A percentile compares a stretch with the other conserved stretches of the same genome.
These are phyloP conservation scores for Apotomis betuletana DNA, from an alignment of 2,888 invertebrate species.

Conservation along the genomic window DNA sequence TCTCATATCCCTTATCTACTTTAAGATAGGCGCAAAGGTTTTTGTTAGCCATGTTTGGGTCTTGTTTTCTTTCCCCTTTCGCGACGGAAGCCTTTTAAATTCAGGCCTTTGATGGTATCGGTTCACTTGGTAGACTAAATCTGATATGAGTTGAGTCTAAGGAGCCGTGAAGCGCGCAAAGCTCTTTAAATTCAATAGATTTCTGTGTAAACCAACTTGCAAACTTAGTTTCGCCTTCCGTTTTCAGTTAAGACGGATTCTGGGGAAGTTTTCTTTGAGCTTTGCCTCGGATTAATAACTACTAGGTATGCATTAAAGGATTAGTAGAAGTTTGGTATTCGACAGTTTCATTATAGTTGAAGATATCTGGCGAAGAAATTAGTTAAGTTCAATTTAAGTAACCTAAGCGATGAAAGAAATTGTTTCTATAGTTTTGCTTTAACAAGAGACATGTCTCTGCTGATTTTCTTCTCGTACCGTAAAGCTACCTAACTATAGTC, in stretches of 20 bases:
- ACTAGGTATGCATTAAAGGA: neutral
- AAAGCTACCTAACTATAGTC: no score
- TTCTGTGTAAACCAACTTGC: slow-evolving; percentile 33
- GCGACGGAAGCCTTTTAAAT: slow-evolving; percentile 38
- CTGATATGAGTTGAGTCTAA: slow-evolving; percentile 39
- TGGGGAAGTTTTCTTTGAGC: slow-evolving; percentile 20
- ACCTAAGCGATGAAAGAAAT: no score
- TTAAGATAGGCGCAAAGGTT: neutral
- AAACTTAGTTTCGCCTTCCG: slow-evolving; percentile 24
- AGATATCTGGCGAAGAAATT: no score
- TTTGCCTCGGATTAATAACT: slow-evolving; percentile 9
- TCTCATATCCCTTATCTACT: slow-evolving; percentile 4
- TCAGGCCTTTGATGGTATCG: slow-evolving; percentile 39
- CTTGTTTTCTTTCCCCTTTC: slow-evolving; percentile 29
- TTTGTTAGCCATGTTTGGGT: slow-evolving; percentile 17
- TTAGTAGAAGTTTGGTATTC: neutral
- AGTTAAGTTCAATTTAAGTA: no score
- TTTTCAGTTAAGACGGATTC: slow-evolving; percentile 6
- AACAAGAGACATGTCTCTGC: no score
- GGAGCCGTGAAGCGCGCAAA: slow-evolving; percentile 36
- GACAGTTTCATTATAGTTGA: no score
- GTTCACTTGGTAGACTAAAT: slow-evolving; percentile 36
- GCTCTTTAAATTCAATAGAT: slow-evolving; percentile 39
- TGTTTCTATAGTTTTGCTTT: no score
- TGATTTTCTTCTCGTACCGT: no score